Evolutionary conservation across 2,113 vertebrate species (phyloP).

Genomic region (Ochotona curzoniae): DNA sequence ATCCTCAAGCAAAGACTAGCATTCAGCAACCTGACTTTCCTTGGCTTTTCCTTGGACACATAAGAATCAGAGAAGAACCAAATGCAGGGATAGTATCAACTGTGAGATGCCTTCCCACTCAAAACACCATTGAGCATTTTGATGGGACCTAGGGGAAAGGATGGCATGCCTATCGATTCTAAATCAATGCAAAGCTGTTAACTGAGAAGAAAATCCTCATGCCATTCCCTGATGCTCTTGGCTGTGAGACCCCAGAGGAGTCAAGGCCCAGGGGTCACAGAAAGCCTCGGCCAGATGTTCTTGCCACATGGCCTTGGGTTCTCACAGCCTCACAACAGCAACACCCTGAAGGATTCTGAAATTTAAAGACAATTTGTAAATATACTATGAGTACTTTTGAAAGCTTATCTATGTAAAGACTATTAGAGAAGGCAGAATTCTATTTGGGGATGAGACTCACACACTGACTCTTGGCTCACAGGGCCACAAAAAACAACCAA

Average conservation of each 20-base stretch:
- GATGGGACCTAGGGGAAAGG: not conserved
- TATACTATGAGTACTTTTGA: not conserved
- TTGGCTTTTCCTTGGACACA: not conserved
- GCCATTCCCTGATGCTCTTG: not conserved
- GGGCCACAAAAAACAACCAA: conserved; percentile 40
- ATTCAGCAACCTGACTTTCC: not conserved
- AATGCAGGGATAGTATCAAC: not conserved
- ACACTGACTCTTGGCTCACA: not conserved
- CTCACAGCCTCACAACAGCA: not conserved
- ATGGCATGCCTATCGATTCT: not conserved
- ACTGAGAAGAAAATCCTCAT: not conserved
- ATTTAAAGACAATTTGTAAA: not conserved
- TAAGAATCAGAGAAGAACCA: conserved; percentile 1
- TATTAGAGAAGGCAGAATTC: not conserved
- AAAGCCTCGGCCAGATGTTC: not conserved
- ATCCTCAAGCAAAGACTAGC: not conserved
- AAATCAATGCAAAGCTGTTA: not conserved
- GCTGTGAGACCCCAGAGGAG: not conserved
- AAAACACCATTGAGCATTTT: not conserved
- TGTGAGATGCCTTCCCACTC: not conserved
- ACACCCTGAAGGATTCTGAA: not conserved
- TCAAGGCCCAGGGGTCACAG: not conserved
- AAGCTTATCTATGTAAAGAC: not conserved
- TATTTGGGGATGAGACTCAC: not conserved
- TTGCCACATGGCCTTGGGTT: not conserved